Conservation (phyloP, 1,140 invertebrate genomes). For the Aphidius gifuensis region DNA sequence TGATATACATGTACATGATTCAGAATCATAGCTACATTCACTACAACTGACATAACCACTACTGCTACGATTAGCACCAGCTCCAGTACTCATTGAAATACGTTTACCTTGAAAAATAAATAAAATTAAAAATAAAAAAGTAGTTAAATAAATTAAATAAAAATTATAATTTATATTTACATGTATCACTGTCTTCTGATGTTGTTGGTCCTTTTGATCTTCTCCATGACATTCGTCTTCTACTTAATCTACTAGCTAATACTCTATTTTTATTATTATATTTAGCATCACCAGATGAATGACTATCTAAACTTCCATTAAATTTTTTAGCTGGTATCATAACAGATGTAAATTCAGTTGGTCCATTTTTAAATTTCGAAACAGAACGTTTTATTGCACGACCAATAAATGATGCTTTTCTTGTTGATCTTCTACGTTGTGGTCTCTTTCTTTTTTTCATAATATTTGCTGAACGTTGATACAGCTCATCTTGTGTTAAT, state of each 20-base stretch:
- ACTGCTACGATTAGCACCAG: constrained; percentile 50
- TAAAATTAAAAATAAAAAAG: constrained; percentile 13
- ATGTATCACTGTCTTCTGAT: constrained; percentile 65
- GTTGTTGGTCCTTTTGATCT: constrained; percentile 47
- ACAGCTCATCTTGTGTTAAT: constrained; percentile 84
- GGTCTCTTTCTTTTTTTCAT: constrained; percentile 70
- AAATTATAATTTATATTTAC: constrained; percentile 30
- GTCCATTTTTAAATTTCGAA: constrained; percentile 49
- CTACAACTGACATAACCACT: constrained; percentile 77
- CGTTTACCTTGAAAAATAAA: constrained; percentile 37
- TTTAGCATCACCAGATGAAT: constrained; percentile 46
- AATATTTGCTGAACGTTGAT: constrained; percentile 82
- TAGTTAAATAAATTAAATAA: neutral
- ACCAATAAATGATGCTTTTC: constrained; percentile 45
- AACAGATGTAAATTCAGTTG: constrained; percentile 56
- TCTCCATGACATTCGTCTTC: constrained; percentile 41
- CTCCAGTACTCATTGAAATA: constrained; percentile 33
- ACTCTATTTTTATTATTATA: constrained; percentile 43
- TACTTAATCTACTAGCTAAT: constrained; percentile 43
- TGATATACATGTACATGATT: constrained; percentile 70
- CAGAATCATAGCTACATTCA: constrained; percentile 79
- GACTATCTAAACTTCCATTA: constrained; percentile 51
- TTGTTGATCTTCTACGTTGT: constrained; percentile 44
- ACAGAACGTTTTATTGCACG: constrained; percentile 53
- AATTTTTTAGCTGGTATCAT: constrained; percentile 52